Evolutionary conservation across 2,888 invertebrate species (phyloP).

Genomic region (Disparrhopalites patrizii): DNA sequence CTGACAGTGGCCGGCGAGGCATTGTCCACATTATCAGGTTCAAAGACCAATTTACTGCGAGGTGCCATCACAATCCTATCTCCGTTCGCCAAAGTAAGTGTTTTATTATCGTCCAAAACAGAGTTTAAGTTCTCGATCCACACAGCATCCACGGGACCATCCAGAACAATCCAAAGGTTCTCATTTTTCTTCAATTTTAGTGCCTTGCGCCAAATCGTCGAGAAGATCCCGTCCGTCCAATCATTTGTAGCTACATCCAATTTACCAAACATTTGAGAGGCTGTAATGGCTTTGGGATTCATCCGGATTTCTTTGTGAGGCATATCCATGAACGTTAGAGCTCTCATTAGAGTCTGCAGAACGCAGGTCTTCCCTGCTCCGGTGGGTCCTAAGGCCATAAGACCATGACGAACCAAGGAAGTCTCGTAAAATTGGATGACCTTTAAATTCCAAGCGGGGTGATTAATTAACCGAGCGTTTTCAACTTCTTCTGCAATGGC

Average conservation of each 20-base stretch:
- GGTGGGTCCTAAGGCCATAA: slow-evolving; percentile 91
- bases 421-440: slow-evolving; percentile 94
- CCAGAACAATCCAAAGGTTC: slow-evolving; percentile 16
- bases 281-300: slow-evolving; percentile 97
- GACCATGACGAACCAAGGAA: slow-evolving; percentile 89
- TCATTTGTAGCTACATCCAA: slow-evolving; percentile 96
- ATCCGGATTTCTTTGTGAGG: slow-evolving; percentile 91
- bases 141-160: slow-evolving; percentile 67
- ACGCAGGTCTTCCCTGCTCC: slow-evolving; percentile 94
- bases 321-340: slow-evolving; percentile 78
- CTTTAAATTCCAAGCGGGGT: slow-evolving; percentile 93
- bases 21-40: slow-evolving; percentile 95
- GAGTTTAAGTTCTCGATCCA: slow-evolving; percentile 99
- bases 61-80: slow-evolving; percentile 92
- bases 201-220: slow-evolving; percentile 92
- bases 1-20: slow-evolving; percentile 97
- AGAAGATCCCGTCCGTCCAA: slow-evolving; percentile 98
- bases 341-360: slow-evolving; percentile 82
- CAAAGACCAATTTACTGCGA: slow-evolving; percentile 92
- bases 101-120: slow-evolving; percentile 93
- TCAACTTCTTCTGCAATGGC: slow-evolving; percentile 82
- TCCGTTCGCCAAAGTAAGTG: slow-evolving; percentile 89
- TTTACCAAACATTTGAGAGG: slow-evolving; percentile 95
- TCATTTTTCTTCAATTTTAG: slow-evolving; percentile 69
- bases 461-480: slow-evolving; percentile 73